These are phyloP conservation scores for Gallinago solitaria DNA, from an alignment of 2,797 vertebrate genomes.

Conservation along the genomic window DNA sequence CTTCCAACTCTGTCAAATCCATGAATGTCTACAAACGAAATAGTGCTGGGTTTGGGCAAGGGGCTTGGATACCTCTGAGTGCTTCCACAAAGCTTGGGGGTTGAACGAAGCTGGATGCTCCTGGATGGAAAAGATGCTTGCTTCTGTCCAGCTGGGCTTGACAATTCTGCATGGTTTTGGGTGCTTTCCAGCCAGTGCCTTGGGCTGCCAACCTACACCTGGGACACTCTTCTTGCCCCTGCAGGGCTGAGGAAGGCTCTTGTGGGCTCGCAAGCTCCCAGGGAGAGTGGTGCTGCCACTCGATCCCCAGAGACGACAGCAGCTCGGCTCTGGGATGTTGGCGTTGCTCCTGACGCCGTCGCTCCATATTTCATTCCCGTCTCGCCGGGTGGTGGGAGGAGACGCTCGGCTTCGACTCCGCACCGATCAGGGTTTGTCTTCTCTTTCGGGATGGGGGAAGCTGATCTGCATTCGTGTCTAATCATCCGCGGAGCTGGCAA, in stretches of 20 bases:
- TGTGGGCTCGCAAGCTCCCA: fast-evolving
- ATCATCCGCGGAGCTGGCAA: background rate
- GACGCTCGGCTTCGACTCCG: background rate
- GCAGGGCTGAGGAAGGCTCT: background rate
- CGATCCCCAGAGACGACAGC: background rate
- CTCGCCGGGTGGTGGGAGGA: constrained; percentile 37
- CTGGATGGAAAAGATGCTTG: fast-evolving
- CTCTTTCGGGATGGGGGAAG: background rate
- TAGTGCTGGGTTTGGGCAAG: background rate
- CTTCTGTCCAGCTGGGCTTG: background rate
- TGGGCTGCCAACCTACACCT: background rate
- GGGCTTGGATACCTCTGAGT: fast-evolving
- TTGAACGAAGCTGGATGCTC: fast-evolving
- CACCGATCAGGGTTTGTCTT: background rate
- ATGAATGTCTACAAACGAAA: background rate
- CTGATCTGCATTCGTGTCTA: background rate
- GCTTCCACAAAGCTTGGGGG: fast-evolving
- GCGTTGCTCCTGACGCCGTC: background rate
- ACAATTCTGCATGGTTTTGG: background rate
- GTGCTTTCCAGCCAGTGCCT: background rate
- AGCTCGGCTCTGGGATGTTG: background rate
- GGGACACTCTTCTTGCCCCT: fast-evolving
- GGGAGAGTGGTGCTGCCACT: background rate
- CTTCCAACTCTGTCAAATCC: too few relatives aligned
- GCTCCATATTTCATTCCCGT: background rate